phyloP scores from a whole-genome alignment of 2,113 vertebrate genomes.

The Brienomyrus brachyistius region DNA sequence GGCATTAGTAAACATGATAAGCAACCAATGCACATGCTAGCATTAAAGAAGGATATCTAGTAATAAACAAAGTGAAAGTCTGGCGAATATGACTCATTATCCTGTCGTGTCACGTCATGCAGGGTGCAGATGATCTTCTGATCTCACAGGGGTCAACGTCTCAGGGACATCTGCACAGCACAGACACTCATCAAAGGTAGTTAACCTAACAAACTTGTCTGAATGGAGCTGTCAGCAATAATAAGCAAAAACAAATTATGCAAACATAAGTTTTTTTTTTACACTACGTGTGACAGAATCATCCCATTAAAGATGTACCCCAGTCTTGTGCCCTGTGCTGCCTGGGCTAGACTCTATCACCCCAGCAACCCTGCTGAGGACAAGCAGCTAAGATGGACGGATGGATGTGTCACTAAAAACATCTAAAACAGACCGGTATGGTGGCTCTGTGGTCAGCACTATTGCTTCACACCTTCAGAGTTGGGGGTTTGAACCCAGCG shows the following conservation, averaged over 20 bases:
- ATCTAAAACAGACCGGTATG: no score
- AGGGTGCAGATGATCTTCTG: background rate
- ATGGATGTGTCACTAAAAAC: no score
- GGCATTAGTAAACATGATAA: background rate
- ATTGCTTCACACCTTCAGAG: background rate
- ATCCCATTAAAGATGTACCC: no score
- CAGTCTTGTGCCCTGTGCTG: no score
- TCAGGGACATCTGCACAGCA: background rate
- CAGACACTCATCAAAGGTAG: slow-evolving; percentile 38
- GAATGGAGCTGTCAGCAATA: no score
- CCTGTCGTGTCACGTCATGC: background rate
- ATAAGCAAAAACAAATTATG: no score
- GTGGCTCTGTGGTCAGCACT: no score
- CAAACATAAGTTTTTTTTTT: no score
- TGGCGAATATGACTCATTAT: background rate
- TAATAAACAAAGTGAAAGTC: background rate
- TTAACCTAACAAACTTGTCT: slow-evolving; percentile 27
- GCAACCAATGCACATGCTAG: background rate
- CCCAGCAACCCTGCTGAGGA: no score
- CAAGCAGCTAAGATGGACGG: no score
- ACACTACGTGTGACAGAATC: no score
- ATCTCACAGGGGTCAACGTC: slow-evolving; percentile 25
- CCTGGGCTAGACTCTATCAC: no score
- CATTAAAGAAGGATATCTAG: background rate
- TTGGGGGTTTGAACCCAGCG: background rate